Evolutionary conservation across 2,797 vertebrate genomes (phyloP), one percentile per base, ranked within the genome.

Genomic region (Mionectes olivaceus): DNA sequence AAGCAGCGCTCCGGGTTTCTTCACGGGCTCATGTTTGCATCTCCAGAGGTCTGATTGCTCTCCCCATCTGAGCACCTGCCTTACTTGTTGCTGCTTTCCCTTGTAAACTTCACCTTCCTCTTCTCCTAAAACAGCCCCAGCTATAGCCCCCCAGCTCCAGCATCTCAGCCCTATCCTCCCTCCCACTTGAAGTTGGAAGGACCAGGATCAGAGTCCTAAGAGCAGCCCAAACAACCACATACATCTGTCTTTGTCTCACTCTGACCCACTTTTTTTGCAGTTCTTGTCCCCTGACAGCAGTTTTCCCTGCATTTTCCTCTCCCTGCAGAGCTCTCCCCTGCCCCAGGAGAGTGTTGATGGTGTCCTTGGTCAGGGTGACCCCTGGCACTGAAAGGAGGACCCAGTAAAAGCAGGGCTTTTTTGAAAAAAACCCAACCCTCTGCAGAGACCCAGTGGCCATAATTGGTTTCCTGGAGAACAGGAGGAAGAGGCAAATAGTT

Each of bases 391-490:
- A 44, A 56, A 46, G 11, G 47, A 90, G 43, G 16, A 67, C 10
- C 21, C 44, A 32, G 12, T 9, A 64, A 86, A 68, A 27, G 47
- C 61, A 32, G 30, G 8, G 19, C 22, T 46, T 35, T 65, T 49
- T 18, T 33, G 13, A 60, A 32, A 47, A 30, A 30, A 50, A 0
- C 32, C 15, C 39, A 22, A n/a, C 9, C 15, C 35, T 71, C 68
- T 74, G 68, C 61, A 47, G 56, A 69, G 88, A 37, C 37, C 69
- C 27, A 14, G 46, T 61, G 74, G 44, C 79, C 15, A 2, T 83
- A 77, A 83, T 68, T 91, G 50, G 69, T 59, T 63, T 95, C 60
- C 75, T 70, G 56, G 64, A 91, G 70, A 69, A 21, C 27, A 15
- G 53, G 47, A 55, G 59, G 76, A 60, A 93, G 44, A 85, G 35